phyloP scores from a whole-genome alignment of 2,888 invertebrate species.

The Xestia ashworthii region DNA sequence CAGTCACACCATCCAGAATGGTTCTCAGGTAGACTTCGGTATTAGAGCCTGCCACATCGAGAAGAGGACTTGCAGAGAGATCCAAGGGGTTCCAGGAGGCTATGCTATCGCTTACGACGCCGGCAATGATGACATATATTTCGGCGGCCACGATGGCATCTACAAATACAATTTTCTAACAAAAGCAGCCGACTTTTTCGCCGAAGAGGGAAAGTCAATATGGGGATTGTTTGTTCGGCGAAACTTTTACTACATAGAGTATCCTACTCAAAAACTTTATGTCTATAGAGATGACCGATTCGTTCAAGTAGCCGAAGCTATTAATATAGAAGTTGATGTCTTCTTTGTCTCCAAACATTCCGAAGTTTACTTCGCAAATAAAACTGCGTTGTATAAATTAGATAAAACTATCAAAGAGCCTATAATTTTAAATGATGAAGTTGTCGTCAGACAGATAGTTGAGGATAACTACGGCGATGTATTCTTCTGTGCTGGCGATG shows the following conservation, averaged over 20 bases:
- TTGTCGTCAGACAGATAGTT: conserved; percentile 78
- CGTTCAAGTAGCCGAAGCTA: conserved; percentile 78
- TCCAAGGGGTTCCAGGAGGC: conserved; percentile 79
- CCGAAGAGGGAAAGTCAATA: conserved; percentile 82
- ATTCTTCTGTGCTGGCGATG: conserved; percentile 79
- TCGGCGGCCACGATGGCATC: conserved; percentile 86
- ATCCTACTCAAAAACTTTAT: conserved; percentile 80
- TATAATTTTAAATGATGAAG: conserved; percentile 75
- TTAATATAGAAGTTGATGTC: conserved; percentile 79
- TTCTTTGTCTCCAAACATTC: conserved; percentile 79
- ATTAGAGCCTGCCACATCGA: conserved; percentile 79
- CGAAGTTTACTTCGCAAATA: conserved; percentile 82
- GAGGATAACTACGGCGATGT: conserved; percentile 83
- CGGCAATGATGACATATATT: conserved; percentile 84
- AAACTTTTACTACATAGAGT: conserved; percentile 86
- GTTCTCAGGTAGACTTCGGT: conserved; percentile 77
- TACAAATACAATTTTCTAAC: conserved; percentile 84
- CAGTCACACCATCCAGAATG: conserved; percentile 81
- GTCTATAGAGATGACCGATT: conserved; percentile 79
- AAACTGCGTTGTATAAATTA: conserved; percentile 84
- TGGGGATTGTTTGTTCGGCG: conserved; percentile 81
- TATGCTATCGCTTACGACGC: conserved; percentile 84
- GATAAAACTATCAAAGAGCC: conserved; percentile 69
- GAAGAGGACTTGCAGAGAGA: conserved; percentile 71
- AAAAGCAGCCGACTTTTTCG: conserved; percentile 81